Percentiles rank a stretch among this genome's conserved stretches.
phyloP scores from a whole-genome alignment of 2,797 vertebrate species.

The Hirundo rustica region DNA sequence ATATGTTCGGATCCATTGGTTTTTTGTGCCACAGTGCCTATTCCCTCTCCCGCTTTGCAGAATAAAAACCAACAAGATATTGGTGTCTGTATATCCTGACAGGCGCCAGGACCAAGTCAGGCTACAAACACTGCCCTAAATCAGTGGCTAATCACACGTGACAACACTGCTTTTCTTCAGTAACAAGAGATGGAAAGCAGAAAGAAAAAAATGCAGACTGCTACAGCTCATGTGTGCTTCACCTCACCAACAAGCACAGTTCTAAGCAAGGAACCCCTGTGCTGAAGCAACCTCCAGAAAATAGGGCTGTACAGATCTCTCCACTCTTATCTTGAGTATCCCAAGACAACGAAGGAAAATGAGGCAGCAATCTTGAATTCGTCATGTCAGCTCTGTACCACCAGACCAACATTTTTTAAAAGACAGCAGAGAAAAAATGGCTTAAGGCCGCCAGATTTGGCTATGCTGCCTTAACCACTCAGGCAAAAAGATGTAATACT shows the following conservation, averaged over 20 bases:
- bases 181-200: neutral
- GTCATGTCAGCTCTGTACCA: neutral
- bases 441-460: neutral
- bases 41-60: neutral
- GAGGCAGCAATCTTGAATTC: neutral
- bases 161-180: neutral
- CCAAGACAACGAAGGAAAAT: neutral
- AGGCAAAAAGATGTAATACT: neutral
- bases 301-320: neutral
- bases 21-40: neutral
- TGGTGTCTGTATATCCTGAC: neutral
- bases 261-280: neutral
- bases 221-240: neutral
- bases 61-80: neutral
- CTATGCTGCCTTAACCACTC: neutral
- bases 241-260: neutral
- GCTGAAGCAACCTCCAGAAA: neutral
- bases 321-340: neutral
- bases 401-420: neutral
- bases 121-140: neutral
- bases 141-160: neutral
- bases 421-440: neutral
- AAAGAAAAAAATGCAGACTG: neutral
- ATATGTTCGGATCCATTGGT: accelerated
- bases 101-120: neutral